These are phyloP conservation scores for Horisme vitalbata DNA, from an alignment of 2,888 invertebrate species.

Conservation along the genomic window DNA sequence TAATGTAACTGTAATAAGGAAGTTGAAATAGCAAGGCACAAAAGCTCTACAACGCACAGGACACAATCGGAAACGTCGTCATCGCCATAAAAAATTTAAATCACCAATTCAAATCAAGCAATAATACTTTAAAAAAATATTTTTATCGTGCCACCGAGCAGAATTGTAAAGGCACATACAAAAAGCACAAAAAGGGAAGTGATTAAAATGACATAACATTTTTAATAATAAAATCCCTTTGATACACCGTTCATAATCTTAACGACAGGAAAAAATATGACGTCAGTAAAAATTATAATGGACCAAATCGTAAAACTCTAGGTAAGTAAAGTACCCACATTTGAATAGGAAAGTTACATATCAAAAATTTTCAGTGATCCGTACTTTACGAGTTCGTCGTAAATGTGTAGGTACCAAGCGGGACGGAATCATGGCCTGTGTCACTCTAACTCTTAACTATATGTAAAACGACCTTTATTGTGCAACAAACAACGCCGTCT, in stretches of 20 bases:
- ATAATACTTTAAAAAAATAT: slow-evolving; percentile 42
- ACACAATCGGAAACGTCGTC: slow-evolving; percentile 22
- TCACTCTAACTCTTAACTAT: neutral
- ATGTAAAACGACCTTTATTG: slow-evolving; percentile 1
- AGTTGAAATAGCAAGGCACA: slow-evolving; percentile 10
- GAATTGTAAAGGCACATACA: slow-evolving; percentile 55
- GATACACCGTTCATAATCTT: slow-evolving; percentile 72
- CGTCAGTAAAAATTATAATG: slow-evolving; percentile 79
- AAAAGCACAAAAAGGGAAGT: slow-evolving; percentile 72
- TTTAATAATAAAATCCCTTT: slow-evolving; percentile 67
- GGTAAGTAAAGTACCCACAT: slow-evolving; percentile 46
- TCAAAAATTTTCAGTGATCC: slow-evolving; percentile 83
- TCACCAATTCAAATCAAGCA: slow-evolving; percentile 37
- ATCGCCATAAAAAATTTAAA: slow-evolving; percentile 37
- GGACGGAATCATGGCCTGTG: slow-evolving; percentile 51
- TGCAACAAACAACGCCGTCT: no score
- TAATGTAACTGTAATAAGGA: slow-evolving; percentile 22
- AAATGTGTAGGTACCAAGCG: slow-evolving; percentile 80
- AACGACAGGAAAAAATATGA: slow-evolving; percentile 72
- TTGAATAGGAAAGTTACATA: slow-evolving; percentile 83
- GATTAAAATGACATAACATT: slow-evolving; percentile 77
- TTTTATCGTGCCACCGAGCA: slow-evolving; percentile 50
- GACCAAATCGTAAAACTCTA: slow-evolving; percentile 66
- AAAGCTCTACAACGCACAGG: slow-evolving; percentile 18
- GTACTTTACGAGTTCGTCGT: slow-evolving; percentile 81